These are phyloP conservation scores for Chaetodon trifasciatus DNA, from an alignment of 2,797 vertebrate species.

Conservation along the genomic window DNA sequence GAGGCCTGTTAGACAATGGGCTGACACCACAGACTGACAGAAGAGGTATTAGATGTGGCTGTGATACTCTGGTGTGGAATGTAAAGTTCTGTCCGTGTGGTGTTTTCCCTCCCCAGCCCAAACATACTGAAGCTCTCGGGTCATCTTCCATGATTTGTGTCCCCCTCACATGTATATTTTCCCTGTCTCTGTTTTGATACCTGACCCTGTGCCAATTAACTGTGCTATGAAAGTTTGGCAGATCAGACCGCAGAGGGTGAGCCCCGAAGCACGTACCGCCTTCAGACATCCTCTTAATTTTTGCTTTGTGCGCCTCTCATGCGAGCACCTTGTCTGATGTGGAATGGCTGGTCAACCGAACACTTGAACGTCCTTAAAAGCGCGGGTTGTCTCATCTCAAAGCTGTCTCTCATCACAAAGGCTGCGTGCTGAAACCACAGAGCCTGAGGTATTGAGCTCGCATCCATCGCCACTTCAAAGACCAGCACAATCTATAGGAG, in stretches of 20 bases:
- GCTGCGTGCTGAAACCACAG: conserved; percentile 62
- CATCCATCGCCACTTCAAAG: conserved; percentile 85
- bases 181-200: conserved; percentile 62
- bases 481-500: conserved; percentile 67
- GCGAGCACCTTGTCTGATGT: conserved; percentile 62
- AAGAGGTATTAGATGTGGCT: conserved; percentile 32
- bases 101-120: conserved; percentile 37
- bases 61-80: conserved; percentile 36
- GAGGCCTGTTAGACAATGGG: conserved; percentile 31
- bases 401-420: conserved; percentile 68
- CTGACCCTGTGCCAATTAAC: conserved; percentile 54
- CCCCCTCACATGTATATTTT: conserved; percentile 49
- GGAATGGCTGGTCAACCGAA: conserved; percentile 65
- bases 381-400: conserved; percentile 55
- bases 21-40: conserved; percentile 26
- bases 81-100: conserved; percentile 21
- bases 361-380: conserved; percentile 73
- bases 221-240: conserved; percentile 30
- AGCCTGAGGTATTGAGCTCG: conserved; percentile 69
- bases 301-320: conserved; percentile 29
- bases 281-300: conserved; percentile 5
- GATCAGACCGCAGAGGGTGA: conserved; percentile 9
- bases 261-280: not conserved
- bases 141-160: conserved; percentile 45
- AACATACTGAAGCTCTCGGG: conserved; percentile 54